Base-by-base conservation (phyloP, 2,888 invertebrate species). In the Pterobdella sp. region DNA sequence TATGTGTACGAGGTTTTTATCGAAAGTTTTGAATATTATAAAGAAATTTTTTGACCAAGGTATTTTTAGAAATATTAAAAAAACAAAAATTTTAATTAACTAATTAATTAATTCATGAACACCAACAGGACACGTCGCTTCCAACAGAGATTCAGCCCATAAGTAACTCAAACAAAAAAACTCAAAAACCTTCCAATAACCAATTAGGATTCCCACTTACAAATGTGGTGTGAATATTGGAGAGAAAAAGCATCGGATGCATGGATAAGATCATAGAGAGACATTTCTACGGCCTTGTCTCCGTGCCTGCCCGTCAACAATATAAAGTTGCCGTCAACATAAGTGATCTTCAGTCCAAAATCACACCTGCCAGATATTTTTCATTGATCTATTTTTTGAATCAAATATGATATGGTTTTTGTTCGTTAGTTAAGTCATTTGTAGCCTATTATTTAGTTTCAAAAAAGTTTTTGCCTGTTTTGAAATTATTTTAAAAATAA, bases 191-290 rank as follows among this genome's bases (percentile, higher is more conserved):
- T 18, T 18, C 18, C 18, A 64, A 26, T 18, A 64, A 10, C 64
- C 14, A 64, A 14, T n/a, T 10, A 26, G 18, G 14, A 34, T 1
- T 1, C 37, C 92, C 92, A 85, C 94, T 93, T 88, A 96, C 95
- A 84, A 80, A 91, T 93, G 83, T 91, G 90, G 84, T 97, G 96
- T 37, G 94, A 90, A 80, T 90, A 89, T 81, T 91, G 87, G 89
- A 97, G 90, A 80, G 91, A 89, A 76, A 91, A 84, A 36, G 92
- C 89, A 84, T 97, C 96, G 78, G 90, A 89, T 74, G 90, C 92
- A 82, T 97, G 95, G 73, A 96, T 92, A 84, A 93, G 94, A 83
- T 95, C 93, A 85, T 97, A 97, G 1, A 96, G 87, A 0, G 94
- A 95, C 86, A 93, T 94, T 86, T 96, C 96, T 76, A 96, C 94